These are phyloP conservation scores for Mus spicilegus DNA, from an alignment of 2,113 vertebrate genomes.

Conservation along the genomic window DNA sequence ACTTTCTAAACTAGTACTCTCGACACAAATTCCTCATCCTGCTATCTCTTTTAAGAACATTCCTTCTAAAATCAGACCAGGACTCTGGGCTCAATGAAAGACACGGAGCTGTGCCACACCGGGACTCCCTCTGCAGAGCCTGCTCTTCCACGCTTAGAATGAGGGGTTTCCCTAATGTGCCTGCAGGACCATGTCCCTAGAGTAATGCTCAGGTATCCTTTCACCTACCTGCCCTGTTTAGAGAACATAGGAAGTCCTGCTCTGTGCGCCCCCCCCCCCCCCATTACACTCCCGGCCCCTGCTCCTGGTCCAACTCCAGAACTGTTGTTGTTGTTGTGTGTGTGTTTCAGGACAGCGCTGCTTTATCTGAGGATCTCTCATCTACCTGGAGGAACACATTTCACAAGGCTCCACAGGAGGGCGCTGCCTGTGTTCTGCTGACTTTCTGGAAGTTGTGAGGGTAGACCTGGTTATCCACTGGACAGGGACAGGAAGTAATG, in stretches of 20 bases:
- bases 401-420: background rate
- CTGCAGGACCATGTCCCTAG: background rate
- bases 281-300: background rate
- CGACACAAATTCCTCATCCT: background rate
- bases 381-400: background rate
- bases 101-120: background rate
- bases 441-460: background rate
- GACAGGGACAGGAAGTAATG: background rate
- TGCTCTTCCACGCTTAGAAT: background rate
- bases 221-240: background rate
- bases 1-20: background rate
- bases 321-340: background rate
- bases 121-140: no score
- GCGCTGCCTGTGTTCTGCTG: background rate
- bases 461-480: background rate
- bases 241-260: background rate
- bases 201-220: background rate
- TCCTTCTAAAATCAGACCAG: background rate
- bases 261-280: rapidly evolving
- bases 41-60: background rate
- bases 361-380: background rate
- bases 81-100: background rate
- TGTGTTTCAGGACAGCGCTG: background rate
- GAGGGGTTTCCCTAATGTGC: background rate
- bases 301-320: background rate